Conservation (phyloP, 1,140 invertebrate species). For the Aphidius gifuensis region DNA sequence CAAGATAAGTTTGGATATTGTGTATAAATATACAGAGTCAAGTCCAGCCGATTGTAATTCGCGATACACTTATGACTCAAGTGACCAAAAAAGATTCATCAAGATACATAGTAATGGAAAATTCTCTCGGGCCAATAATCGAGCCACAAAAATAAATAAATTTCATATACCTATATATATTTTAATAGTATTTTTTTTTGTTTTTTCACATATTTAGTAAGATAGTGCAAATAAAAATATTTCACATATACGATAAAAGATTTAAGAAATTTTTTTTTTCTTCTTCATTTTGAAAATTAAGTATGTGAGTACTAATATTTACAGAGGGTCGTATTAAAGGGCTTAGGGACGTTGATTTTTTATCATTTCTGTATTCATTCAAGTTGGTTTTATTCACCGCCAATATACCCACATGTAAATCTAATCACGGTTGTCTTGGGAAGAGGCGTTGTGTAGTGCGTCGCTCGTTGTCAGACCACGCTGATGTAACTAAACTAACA, state of each 20-base stretch:
- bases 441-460: background rate
- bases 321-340: conserved; percentile 22
- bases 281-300: too few species aligned
- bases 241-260: background rate
- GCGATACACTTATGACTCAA: conserved; percentile 38
- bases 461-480: conserved; percentile 23
- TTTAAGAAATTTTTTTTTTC: background rate
- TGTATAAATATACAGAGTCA: background rate
- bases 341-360: conserved; percentile 15
- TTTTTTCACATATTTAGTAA: too few species aligned
- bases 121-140: conserved; percentile 46
- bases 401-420: conserved; percentile 38
- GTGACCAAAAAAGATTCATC: conserved; percentile 37
- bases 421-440: conserved; percentile 33
- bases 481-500: conserved; percentile 41
- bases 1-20: too few species aligned
- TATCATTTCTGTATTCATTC: conserved; percentile 14
- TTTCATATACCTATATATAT: conserved; percentile 38
- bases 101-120: conserved; percentile 51
- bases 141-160: conserved; percentile 36
- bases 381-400: conserved; percentile 9
- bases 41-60: conserved; percentile 29
- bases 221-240: too few species aligned
- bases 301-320: conserved; percentile 29
- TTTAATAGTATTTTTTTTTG: background rate